These are phyloP conservation scores for Idaea straminata DNA, from an alignment of 2,888 invertebrate species.

Conservation along the genomic window DNA sequence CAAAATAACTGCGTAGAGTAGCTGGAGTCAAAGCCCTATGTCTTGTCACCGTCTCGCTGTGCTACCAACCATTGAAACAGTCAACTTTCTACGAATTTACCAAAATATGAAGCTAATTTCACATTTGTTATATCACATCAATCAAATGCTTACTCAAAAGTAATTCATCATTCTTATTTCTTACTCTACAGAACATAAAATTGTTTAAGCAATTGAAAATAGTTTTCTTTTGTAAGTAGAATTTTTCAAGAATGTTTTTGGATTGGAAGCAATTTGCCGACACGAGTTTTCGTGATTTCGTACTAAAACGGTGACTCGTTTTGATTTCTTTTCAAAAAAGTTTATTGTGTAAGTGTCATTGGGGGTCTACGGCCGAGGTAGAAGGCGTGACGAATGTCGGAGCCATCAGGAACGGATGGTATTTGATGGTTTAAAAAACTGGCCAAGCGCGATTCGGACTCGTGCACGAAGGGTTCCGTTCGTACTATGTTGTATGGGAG, in stretches of 20 bases:
- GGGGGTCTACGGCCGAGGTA: constrained; percentile 49
- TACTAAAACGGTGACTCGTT: constrained; percentile 52
- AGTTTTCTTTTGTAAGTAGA: background rate
- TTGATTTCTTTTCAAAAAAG: constrained; percentile 46
- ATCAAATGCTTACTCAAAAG: constrained; percentile 29
- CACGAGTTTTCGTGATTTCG: constrained; percentile 71
- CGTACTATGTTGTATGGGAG: too few relatives aligned
- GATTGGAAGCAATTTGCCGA: constrained; percentile 54
- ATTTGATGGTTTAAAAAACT: constrained; percentile 7
- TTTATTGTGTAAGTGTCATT: constrained; percentile 54
- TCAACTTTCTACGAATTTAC: constrained; percentile 56
- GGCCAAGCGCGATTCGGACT: too few relatives aligned
- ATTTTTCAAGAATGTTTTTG: constrained; percentile 11
- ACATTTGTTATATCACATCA: constrained; percentile 36
- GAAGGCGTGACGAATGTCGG: constrained; percentile 45
- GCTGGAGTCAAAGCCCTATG: background rate
- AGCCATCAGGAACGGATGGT: constrained; percentile 22
- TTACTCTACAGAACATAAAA: constrained; percentile 15
- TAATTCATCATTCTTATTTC: constrained; percentile 23
- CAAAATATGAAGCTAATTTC: constrained; percentile 51
- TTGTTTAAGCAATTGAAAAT: too few relatives aligned
- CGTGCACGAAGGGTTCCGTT: too few relatives aligned
- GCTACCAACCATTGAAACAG: constrained; percentile 45
- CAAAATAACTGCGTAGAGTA: constrained; percentile 15
- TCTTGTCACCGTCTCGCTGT: constrained; percentile 26